A percentile compares a stretch with the other conserved stretches of the same genome.
Conservation (phyloP, 1,140 invertebrate species). For the Zaprionus nigranus region DNA sequence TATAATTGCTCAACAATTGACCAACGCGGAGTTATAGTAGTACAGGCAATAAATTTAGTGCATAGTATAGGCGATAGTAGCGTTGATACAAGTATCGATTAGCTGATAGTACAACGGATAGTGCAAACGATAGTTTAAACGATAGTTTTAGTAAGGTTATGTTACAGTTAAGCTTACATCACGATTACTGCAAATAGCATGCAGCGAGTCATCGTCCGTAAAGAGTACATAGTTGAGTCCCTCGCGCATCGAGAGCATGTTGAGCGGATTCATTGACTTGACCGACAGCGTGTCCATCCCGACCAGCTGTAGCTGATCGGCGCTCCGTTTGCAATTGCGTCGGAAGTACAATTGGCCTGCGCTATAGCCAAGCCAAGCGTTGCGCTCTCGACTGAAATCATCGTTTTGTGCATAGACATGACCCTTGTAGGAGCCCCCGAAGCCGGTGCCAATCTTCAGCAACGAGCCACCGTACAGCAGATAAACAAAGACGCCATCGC, state of each 20-base stretch:
- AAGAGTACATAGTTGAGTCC: constrained; percentile 82
- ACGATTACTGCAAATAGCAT: constrained; percentile 83
- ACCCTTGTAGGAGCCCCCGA: constrained; percentile 94
- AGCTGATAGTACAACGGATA: background rate
- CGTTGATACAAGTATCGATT: too few relatives aligned
- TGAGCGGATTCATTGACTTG: constrained; percentile 73
- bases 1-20: too few relatives aligned
- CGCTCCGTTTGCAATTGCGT: constrained; percentile 71
- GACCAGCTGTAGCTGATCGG: constrained; percentile 77
- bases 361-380: constrained; percentile 94
- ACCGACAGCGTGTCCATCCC: constrained; percentile 78
- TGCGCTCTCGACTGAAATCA: constrained; percentile 90
- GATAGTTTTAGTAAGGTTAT: background rate
- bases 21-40: background rate
- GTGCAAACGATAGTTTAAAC: too few relatives aligned
- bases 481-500: constrained; percentile 95
- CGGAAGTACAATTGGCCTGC: constrained; percentile 83
- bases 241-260: constrained; percentile 74
- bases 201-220: constrained; percentile 83
- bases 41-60: background rate
- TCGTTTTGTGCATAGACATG: constrained; percentile 92
- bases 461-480: constrained; percentile 91
- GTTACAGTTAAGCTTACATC: constrained; percentile 62
- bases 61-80: too few relatives aligned
- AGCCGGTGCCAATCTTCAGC: constrained; percentile 96